Conservation (phyloP, 1,140 invertebrate species). For the Pogonognathellus flavescens region DNA sequence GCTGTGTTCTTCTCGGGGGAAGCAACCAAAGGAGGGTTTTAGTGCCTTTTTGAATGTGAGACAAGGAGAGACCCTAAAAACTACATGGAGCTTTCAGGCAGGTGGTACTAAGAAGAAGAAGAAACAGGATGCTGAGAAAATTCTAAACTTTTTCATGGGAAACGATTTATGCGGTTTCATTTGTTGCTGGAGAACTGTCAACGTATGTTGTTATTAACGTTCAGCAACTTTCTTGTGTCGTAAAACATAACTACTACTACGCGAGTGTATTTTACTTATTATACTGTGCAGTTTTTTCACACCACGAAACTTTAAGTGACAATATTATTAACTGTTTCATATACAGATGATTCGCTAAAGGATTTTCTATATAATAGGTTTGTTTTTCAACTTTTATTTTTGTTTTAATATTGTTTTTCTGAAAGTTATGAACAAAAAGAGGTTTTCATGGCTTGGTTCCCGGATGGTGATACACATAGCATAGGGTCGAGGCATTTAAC, state of each 20-base stretch:
- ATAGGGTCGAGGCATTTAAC: no score
- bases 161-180: not conserved
- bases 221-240: not conserved
- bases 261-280: not conserved
- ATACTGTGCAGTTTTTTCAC: no score
- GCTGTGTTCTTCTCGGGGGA: constrained; percentile 36
- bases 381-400: no score
- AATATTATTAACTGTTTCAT: no score
- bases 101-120: constrained; percentile 38
- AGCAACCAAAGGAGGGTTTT: constrained; percentile 2
- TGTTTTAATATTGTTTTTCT: no score
- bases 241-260: not conserved
- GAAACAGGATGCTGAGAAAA: constrained; percentile 34
- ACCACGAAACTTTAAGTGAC: no score
- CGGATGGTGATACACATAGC: no score
- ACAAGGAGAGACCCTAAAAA: constrained; percentile 10
- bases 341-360: no score
- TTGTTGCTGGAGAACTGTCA: constrained; percentile 26
- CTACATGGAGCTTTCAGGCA: not conserved
- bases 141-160: constrained; percentile 38
- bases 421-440: no score
- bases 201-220: not conserved
- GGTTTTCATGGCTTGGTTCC: no score
- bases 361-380: no score
- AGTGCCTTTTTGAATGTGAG: constrained; percentile 16